These are phyloP conservation scores for Enhydra lutris DNA, from an alignment of 2,113 vertebrate genomes.

Conservation along the genomic window DNA sequence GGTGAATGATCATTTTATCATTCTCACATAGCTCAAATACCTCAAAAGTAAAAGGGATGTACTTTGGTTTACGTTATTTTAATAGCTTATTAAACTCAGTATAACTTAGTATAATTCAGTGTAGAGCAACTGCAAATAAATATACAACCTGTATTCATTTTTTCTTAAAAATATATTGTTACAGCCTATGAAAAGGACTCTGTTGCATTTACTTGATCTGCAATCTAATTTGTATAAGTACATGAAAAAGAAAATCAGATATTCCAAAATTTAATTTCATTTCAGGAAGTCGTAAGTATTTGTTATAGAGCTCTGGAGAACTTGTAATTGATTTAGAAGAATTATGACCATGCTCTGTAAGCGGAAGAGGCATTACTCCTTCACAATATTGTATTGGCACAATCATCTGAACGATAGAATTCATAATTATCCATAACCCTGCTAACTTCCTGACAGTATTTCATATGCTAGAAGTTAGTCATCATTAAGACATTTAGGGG, in stretches of 20 bases:
- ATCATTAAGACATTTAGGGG: neutral
- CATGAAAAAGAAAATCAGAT: conserved; percentile 36
- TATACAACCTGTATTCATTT: neutral
- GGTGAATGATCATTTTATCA: neutral
- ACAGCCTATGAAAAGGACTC: neutral
- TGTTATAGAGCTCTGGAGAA: neutral
- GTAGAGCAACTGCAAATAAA: conserved; percentile 10
- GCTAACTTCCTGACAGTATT: neutral
- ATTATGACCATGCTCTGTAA: neutral
- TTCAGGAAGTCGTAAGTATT: neutral
- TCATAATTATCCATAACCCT: neutral
- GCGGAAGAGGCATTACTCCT: neutral
- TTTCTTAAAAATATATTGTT: neutral
- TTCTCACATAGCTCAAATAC: neutral
- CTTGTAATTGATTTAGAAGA: conserved; percentile 8
- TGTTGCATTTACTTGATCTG: neutral
- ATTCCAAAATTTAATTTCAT: conserved; percentile 8
- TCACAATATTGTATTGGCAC: neutral
- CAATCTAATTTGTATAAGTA: conserved; percentile 1
- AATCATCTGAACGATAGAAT: neutral
- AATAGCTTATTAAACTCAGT: neutral
- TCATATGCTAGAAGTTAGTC: neutral
- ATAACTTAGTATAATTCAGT: neutral
- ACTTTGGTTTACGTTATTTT: neutral
- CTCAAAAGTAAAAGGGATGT: neutral